These are phyloP conservation scores for Cataglyphis livida DNA, from an alignment of 2,888 invertebrate genomes.

Conservation along the genomic window DNA sequence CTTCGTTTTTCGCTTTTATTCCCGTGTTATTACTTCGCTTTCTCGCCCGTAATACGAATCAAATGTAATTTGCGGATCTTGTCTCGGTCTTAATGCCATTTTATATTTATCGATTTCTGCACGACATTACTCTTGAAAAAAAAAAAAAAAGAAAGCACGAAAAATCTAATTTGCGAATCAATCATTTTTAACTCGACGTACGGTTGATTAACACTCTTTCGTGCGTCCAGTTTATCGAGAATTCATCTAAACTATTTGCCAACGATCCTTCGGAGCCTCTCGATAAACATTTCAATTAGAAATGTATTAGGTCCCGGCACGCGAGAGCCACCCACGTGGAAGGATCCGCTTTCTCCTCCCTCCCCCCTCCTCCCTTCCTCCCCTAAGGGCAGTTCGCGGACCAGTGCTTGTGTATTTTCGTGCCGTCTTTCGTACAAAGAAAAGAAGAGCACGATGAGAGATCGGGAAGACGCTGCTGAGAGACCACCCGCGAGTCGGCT, in stretches of 20 bases:
- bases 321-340: conserved; percentile 81
- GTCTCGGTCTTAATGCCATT: background rate
- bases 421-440: conserved; percentile 74
- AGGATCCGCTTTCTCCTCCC: conserved; percentile 70
- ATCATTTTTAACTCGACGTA: background rate
- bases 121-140: background rate
- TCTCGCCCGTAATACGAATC: background rate
- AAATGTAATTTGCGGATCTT: conserved; percentile 1
- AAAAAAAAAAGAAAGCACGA: background rate
- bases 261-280: conserved; percentile 50
- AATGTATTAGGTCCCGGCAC: conserved; percentile 79
- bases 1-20: conserved; percentile 20
- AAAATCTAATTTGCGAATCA: background rate
- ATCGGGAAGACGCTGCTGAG: conserved; percentile 75
- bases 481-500: conserved; percentile 80
- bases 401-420: conserved; percentile 81
- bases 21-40: background rate
- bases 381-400: conserved; percentile 74
- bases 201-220: conserved; percentile 3
- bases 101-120: background rate
- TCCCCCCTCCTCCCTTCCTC: conserved; percentile 58
- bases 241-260: conserved; percentile 34
- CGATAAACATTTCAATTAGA: conserved; percentile 82
- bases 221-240: conserved; percentile 54
- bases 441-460: conserved; percentile 66